A percentile compares a stretch with the other conserved stretches of the same genome.
These are phyloP conservation scores for Novumbra hubbsi DNA, from an alignment of 2,797 vertebrate species.

Conservation along the genomic window DNA sequence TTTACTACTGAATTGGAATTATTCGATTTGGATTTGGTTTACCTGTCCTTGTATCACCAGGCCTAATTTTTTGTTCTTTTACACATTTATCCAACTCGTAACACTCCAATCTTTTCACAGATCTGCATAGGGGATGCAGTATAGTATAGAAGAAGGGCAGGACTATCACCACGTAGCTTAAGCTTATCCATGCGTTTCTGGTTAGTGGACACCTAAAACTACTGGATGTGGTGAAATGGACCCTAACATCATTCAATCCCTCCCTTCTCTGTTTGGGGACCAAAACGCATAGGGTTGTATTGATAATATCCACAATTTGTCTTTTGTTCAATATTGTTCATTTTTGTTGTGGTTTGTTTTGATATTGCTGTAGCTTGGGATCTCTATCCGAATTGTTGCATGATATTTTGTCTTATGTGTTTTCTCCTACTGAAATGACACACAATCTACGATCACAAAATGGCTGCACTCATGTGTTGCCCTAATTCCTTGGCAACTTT, in stretches of 20 bases:
- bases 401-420: not conserved
- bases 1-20: not conserved
- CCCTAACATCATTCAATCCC: not conserved
- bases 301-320: constrained; percentile 12
- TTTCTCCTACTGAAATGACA: constrained; percentile 14
- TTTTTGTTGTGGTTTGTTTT: constrained; percentile 13
- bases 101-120: not conserved
- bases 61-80: not conserved
- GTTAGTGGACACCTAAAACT: not conserved
- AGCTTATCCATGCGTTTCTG: not conserved
- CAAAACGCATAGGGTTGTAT: constrained; percentile 26
- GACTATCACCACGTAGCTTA: not conserved
- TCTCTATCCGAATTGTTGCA: constrained; percentile 18
- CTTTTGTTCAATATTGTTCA: not conserved
- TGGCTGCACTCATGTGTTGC: constrained; percentile 23
- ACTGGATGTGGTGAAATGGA: not conserved
- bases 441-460: constrained; percentile 19
- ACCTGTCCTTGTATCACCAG: not conserved
- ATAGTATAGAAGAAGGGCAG: not conserved
- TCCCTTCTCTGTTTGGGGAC: constrained; percentile 27
- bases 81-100: not conserved
- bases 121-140: not conserved
- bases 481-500: not conserved
- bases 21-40: not conserved
- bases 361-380: constrained; percentile 6